phyloP scores from a whole-genome alignment of 2,113 vertebrate species.

The Pachyramphus minor region DNA sequence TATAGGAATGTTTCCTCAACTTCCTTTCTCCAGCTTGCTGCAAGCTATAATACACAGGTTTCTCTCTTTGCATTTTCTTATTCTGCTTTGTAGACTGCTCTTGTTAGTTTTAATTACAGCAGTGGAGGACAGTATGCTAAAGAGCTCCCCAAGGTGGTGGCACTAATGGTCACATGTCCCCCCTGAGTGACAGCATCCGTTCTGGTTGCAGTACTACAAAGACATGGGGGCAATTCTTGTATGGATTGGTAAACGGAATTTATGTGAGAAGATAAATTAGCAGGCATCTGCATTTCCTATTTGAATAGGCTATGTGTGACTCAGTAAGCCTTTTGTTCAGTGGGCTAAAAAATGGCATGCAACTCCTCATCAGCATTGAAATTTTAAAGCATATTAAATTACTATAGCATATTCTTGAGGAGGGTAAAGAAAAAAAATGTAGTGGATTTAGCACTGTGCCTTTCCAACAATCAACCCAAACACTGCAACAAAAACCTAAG shows the following conservation, averaged over 20 bases:
- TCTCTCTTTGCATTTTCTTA: constrained; percentile 38
- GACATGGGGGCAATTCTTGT: constrained; percentile 53
- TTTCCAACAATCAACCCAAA: background rate
- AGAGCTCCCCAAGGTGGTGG: constrained; percentile 58
- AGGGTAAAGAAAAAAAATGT: background rate
- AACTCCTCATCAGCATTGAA: constrained; percentile 48
- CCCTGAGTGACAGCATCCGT: constrained; percentile 63
- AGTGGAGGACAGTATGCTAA: constrained; percentile 61
- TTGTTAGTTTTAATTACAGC: constrained; percentile 68
- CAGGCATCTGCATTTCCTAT: constrained; percentile 61
- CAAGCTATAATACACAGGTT: background rate
- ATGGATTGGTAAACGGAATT: constrained; percentile 57
- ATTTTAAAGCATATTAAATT: constrained; percentile 65
- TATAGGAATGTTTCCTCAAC: constrained; percentile 9
- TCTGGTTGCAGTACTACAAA: constrained; percentile 57
- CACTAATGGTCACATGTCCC: constrained; percentile 57
- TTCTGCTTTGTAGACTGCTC: constrained; percentile 52
- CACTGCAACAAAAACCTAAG: background rate
- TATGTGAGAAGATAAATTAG: constrained; percentile 66
- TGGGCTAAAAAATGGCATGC: constrained; percentile 57
- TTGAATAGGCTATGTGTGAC: constrained; percentile 65
- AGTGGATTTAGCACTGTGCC: background rate
- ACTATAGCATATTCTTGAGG: constrained; percentile 8
- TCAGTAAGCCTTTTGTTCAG: constrained; percentile 66
- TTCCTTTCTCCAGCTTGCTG: background rate